A percentile compares a stretch with the other conserved stretches of the same genome.
Conservation (phyloP, 2,797 vertebrate genomes). For the Kryptopterus vitreolus region DNA sequence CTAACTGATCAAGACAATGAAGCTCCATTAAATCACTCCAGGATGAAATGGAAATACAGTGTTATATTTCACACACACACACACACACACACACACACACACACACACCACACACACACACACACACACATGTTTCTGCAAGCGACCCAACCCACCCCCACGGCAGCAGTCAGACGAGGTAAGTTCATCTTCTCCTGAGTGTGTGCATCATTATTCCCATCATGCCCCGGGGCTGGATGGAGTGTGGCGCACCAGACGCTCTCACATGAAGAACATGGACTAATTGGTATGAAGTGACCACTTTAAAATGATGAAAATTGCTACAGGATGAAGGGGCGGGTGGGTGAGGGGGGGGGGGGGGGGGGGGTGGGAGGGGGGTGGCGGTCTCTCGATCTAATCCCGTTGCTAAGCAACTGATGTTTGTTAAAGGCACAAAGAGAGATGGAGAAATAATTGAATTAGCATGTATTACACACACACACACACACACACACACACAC, state of each 20-base stretch:
- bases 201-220: slow-evolving; percentile 49
- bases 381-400: slow-evolving; percentile 31
- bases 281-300: slow-evolving; percentile 62
- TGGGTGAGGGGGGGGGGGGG: not conserved
- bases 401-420: slow-evolving; percentile 61
- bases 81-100: not conserved
- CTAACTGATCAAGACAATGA: not conserved
- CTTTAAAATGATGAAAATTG: slow-evolving; percentile 59
- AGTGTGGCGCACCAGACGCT: slow-evolving; percentile 29
- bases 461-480: slow-evolving; percentile 37
- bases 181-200: slow-evolving; percentile 6
- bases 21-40: too few relatives aligned
- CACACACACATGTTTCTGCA: not conserved
- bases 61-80: not conserved
- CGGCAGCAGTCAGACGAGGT: slow-evolving; percentile 4
- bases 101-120: too few relatives aligned
- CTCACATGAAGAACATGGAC: slow-evolving; percentile 50
- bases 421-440: slow-evolving; percentile 50
- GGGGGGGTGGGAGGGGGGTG: not conserved
- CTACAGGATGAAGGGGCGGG: slow-evolving; percentile 31
- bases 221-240: slow-evolving; percentile 43
- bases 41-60: not conserved
- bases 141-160: not conserved
- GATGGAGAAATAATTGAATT: slow-evolving; percentile 42
- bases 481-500: too few relatives aligned